Percentiles rank a stretch among this genome's conserved stretches.
Conservation (phyloP, 2,888 invertebrate species). For the Philaethria dido region DNA sequence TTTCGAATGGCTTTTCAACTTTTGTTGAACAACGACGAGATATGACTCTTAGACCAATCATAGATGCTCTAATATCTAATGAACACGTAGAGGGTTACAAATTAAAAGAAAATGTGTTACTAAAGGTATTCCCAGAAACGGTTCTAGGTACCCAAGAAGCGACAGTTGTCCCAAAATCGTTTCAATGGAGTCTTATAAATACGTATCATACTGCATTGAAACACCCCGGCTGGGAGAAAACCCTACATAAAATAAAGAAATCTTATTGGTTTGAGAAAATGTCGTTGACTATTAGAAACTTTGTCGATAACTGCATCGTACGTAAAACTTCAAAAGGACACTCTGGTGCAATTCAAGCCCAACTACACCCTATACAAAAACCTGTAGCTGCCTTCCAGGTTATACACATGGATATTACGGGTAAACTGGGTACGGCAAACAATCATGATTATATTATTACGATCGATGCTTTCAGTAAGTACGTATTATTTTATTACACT, state of each 20-base stretch:
- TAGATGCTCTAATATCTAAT: constrained; percentile 27
- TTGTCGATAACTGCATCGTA: constrained; percentile 42
- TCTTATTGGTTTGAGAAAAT: constrained; percentile 42
- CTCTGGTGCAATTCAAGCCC: constrained; percentile 46
- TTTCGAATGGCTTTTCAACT: constrained; percentile 39
- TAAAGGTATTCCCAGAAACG: background rate
- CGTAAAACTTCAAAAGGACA: constrained; percentile 44
- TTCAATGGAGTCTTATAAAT: constrained; percentile 49
- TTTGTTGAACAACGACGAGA: constrained; percentile 44
- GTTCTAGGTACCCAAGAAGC: no score
- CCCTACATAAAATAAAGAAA: constrained; percentile 40
- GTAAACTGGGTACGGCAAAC: constrained; percentile 40
- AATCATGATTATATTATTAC: constrained; percentile 44
- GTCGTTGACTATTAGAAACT: constrained; percentile 24
- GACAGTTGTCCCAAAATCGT: constrained; percentile 43
- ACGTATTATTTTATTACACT: constrained; percentile 26
- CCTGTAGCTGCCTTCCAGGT: constrained; percentile 28
- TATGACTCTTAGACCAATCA: constrained; percentile 35
- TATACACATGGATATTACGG: constrained; percentile 44
- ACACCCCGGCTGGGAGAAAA: constrained; percentile 49
- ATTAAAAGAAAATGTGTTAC: constrained; percentile 32
- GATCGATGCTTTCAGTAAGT: constrained; percentile 43
- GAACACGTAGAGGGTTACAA: constrained; percentile 24
- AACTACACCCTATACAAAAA: constrained; percentile 41
- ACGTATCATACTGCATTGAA: constrained; percentile 41